phyloP scores from a whole-genome alignment of 2,113 vertebrate genomes.

The Enhydra lutris region DNA sequence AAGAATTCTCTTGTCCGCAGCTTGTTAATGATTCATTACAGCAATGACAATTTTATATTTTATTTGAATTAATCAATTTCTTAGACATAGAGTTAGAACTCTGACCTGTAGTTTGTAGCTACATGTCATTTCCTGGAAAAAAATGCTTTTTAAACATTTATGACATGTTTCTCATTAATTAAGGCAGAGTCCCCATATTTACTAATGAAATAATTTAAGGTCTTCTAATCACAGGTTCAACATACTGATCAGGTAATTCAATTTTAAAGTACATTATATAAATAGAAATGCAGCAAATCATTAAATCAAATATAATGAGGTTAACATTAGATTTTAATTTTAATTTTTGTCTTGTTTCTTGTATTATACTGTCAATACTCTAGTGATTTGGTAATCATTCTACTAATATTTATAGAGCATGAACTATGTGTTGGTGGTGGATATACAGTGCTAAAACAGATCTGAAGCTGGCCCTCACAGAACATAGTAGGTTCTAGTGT shows the following conservation, averaged over 20 bases:
- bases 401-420: background rate
- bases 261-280: background rate
- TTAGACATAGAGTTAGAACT: conserved; percentile 7
- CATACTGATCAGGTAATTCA: background rate
- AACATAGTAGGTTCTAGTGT: background rate
- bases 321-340: conserved; percentile 21
- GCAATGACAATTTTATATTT: background rate
- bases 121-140: background rate
- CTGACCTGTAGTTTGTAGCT: conserved; percentile 11
- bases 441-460: background rate
- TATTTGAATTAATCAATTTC: conserved; percentile 30
- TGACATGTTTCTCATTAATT: background rate
- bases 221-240: background rate
- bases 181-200: background rate
- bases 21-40: background rate
- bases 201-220: background rate
- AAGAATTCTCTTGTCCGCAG: background rate
- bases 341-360: conserved; percentile 14
- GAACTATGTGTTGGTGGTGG: background rate
- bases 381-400: background rate
- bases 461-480: background rate
- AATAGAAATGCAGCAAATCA: background rate
- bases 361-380: background rate
- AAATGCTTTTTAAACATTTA: background rate
- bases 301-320: conserved; percentile 26